A percentile compares a stretch with the other conserved stretches of the same genome.
phyloP scores from a whole-genome alignment of 2,113 vertebrate genomes.

The Falco punctatus region DNA sequence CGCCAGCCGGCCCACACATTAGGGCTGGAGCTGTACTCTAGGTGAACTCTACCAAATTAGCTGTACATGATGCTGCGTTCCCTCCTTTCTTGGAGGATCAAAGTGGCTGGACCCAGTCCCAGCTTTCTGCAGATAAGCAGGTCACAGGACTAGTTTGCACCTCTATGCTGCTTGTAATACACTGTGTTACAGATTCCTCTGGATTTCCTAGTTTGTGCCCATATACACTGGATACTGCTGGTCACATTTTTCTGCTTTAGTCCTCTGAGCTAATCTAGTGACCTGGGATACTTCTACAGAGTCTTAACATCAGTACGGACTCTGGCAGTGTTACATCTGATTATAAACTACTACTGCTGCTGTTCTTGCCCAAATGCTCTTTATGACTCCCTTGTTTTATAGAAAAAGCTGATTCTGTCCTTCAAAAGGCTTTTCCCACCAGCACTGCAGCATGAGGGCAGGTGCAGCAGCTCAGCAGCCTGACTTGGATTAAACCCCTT shows the following conservation, averaged over 20 bases:
- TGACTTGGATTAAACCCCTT: slow-evolving; percentile 13
- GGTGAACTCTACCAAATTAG: slow-evolving; percentile 80
- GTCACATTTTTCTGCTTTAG: slow-evolving; percentile 37
- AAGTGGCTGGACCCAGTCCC: slow-evolving; percentile 73
- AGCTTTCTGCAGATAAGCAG: slow-evolving; percentile 75
- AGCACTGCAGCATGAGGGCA: slow-evolving; percentile 16
- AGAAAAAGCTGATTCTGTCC: slow-evolving; percentile 45
- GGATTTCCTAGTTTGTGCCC: slow-evolving; percentile 52
- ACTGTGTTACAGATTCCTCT: slow-evolving; percentile 64
- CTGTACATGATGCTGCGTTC: slow-evolving; percentile 66
- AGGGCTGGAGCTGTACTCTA: slow-evolving; percentile 62
- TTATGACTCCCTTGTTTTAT: slow-evolving; percentile 33
- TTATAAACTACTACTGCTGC: background rate
- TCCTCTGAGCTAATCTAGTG: slow-evolving; percentile 47
- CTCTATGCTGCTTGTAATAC: slow-evolving; percentile 64
- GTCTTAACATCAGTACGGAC: background rate
- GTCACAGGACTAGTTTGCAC: slow-evolving; percentile 77
- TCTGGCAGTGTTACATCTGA: slow-evolving; percentile 40
- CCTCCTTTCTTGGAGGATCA: slow-evolving; percentile 72
- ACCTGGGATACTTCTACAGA: slow-evolving; percentile 15
- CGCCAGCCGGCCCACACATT: background rate
- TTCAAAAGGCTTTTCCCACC: slow-evolving; percentile 44
- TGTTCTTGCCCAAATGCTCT: background rate
- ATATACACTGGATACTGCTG: background rate
- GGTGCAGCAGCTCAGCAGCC: slow-evolving; percentile 35